Evolutionary conservation across 2,888 invertebrate genomes (phyloP).

Genomic region (Isotomurus palustris): DNA sequence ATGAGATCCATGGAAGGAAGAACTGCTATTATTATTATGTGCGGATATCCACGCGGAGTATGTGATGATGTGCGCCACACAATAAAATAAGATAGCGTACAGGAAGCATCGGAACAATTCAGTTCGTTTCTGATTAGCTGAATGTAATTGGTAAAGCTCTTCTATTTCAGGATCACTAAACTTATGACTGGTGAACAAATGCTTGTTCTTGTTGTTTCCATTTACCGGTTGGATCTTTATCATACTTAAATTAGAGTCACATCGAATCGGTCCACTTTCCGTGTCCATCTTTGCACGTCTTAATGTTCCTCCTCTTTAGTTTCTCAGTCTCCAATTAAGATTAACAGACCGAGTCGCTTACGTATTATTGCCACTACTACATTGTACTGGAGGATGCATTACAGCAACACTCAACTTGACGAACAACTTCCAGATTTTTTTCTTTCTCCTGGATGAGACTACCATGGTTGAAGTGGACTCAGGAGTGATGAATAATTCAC

Average conservation of each 20-base stretch:
- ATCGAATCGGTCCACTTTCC: constrained; percentile 40
- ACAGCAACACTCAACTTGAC: too few relatives aligned
- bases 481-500: too few relatives aligned
- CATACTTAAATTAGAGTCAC: constrained; percentile 45
- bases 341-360: too few relatives aligned
- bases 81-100: constrained; percentile 44
- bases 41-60: constrained; percentile 22
- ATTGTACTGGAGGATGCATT: too few relatives aligned
- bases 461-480: too few relatives aligned
- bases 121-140: constrained; percentile 43
- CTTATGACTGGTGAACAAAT: constrained; percentile 39
- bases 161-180: constrained; percentile 46
- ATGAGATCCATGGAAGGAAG: not conserved
- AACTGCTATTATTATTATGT: constrained; percentile 5
- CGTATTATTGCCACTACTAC: too few relatives aligned
- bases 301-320: too few relatives aligned
- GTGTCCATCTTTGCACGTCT: constrained; percentile 38
- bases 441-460: too few relatives aligned
- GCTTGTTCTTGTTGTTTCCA: constrained; percentile 30
- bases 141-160: constrained; percentile 44
- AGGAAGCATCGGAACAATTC: constrained; percentile 45
- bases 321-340: too few relatives aligned
- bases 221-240: constrained; percentile 43
- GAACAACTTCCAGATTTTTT: too few relatives aligned
- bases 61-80: constrained; percentile 33